Conservation (phyloP, 2,797 vertebrate species). For the Sebastes kiyomatsui region DNA sequence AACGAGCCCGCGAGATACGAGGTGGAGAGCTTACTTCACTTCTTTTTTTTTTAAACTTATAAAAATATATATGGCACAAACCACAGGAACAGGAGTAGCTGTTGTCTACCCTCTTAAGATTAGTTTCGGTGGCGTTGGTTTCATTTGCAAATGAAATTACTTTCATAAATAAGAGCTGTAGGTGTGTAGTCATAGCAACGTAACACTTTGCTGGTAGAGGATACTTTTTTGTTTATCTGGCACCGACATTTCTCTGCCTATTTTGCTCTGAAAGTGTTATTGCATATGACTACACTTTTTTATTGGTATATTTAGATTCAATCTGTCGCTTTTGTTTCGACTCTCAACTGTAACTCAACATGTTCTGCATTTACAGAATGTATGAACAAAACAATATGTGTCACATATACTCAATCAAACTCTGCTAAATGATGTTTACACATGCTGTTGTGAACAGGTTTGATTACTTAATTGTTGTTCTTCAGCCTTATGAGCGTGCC, state of each 20-base stretch:
- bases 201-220: slow-evolving; percentile 61
- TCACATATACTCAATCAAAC: background rate
- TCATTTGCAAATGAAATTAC: slow-evolving; percentile 69
- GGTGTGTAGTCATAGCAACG: slow-evolving; percentile 78
- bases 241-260: slow-evolving; percentile 34
- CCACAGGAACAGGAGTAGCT: slow-evolving; percentile 9
- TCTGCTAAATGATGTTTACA: background rate
- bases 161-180: slow-evolving; percentile 73
- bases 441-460: background rate
- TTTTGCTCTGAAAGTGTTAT: slow-evolving; percentile 58
- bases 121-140: slow-evolving; percentile 28
- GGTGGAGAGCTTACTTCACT: slow-evolving; percentile 18
- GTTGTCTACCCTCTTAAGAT: slow-evolving; percentile 37
- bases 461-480: background rate
- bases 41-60: slow-evolving; percentile 1
- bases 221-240: slow-evolving; percentile 69
- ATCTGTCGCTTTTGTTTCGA: slow-evolving; percentile 37
- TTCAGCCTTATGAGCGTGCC: background rate
- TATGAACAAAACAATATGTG: background rate
- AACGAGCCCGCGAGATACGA: background rate
- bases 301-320: slow-evolving; percentile 53
- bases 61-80: slow-evolving; percentile 38
- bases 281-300: slow-evolving; percentile 34
- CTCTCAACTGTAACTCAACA: background rate
- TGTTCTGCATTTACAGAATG: background rate